A percentile compares a stretch with the other conserved stretches of the same genome.
Conservation (phyloP, 2,797 vertebrate species). For the Cercopithecus diana region DNA sequence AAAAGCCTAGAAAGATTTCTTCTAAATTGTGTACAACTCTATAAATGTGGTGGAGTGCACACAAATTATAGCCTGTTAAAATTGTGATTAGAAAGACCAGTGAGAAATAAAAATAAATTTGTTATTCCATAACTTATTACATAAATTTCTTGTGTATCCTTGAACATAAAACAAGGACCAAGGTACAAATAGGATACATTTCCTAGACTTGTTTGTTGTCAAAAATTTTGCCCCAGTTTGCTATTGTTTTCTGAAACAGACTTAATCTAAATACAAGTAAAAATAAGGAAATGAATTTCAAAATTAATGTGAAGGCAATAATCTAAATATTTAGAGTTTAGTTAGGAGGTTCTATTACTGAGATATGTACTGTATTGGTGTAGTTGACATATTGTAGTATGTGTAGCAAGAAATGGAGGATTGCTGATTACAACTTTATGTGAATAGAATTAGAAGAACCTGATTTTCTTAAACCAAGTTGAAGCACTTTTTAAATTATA, state of each 20-base stretch:
- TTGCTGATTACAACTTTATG: conserved; percentile 13
- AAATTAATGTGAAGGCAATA: conserved; percentile 51
- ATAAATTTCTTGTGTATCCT: background rate
- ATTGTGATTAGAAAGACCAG: conserved; percentile 5
- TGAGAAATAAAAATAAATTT: conserved; percentile 26
- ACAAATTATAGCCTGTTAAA: conserved; percentile 7
- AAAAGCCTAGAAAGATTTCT: background rate
- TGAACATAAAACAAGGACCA: conserved; percentile 33
- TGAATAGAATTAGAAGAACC: conserved; percentile 59
- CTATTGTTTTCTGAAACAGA: conserved; percentile 46
- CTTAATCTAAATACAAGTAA: conserved; percentile 57
- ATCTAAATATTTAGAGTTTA: conserved; percentile 66
- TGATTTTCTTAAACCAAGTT: conserved; percentile 49
- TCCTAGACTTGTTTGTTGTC: conserved; percentile 18
- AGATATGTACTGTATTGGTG: conserved; percentile 38
- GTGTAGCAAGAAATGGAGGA: conserved; percentile 21
- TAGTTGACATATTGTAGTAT: conserved; percentile 55
- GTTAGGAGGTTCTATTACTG: conserved; percentile 7
- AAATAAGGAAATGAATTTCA: conserved; percentile 65
- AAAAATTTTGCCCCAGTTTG: conserved; percentile 20
- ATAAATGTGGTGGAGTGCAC: background rate
- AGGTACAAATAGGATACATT: conserved; percentile 1
- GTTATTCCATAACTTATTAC: background rate
- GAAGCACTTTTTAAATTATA: conserved; percentile 30
- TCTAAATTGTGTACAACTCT: background rate